Percentiles rank a stretch among this genome's conserved stretches.
These are phyloP conservation scores for Micromesistius poutassou DNA, from an alignment of 2,797 vertebrate genomes.

Conservation along the genomic window DNA sequence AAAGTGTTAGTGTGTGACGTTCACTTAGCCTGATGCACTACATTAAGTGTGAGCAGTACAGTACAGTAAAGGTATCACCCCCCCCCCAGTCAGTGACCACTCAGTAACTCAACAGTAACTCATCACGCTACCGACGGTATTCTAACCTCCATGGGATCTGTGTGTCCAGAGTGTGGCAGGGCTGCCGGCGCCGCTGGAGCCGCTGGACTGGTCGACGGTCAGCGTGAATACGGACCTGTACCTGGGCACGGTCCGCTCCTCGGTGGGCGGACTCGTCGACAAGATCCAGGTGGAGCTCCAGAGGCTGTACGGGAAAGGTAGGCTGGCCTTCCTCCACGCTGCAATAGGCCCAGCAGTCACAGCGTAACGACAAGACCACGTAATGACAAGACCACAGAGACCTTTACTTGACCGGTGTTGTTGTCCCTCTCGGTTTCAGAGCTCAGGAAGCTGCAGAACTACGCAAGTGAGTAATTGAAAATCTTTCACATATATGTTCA, in stretches of 20 bases:
- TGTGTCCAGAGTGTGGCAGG: slow-evolving; percentile 51
- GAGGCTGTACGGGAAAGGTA: slow-evolving; percentile 72
- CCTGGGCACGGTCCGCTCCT: slow-evolving; percentile 68
- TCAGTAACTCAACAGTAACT: too few species aligned
- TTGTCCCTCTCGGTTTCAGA: slow-evolving; percentile 54
- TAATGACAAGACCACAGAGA: not conserved
- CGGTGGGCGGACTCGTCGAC: slow-evolving; percentile 64
- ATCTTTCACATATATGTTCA: not conserved
- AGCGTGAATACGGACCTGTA: slow-evolving; percentile 75
- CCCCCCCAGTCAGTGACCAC: too few species aligned
- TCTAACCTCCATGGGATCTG: not conserved
- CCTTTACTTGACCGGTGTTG: not conserved
- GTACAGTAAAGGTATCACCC: too few species aligned
- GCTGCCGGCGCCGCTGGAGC: slow-evolving; percentile 55
- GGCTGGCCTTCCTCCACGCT: not conserved
- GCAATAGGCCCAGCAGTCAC: not conserved
- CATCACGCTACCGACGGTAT: not conserved
- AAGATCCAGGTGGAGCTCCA: slow-evolving; percentile 75
- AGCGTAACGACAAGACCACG: not conserved
- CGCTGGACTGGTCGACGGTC: slow-evolving; percentile 69
- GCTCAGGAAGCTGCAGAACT: slow-evolving; percentile 76
- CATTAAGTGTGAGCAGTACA: too few species aligned
- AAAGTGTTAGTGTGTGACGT: too few species aligned
- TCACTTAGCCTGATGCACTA: not conserved
- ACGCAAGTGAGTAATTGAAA: slow-evolving; percentile 67